These are phyloP conservation scores for Beris morrisii DNA, from an alignment of 2,888 invertebrate genomes.

Conservation along the genomic window DNA sequence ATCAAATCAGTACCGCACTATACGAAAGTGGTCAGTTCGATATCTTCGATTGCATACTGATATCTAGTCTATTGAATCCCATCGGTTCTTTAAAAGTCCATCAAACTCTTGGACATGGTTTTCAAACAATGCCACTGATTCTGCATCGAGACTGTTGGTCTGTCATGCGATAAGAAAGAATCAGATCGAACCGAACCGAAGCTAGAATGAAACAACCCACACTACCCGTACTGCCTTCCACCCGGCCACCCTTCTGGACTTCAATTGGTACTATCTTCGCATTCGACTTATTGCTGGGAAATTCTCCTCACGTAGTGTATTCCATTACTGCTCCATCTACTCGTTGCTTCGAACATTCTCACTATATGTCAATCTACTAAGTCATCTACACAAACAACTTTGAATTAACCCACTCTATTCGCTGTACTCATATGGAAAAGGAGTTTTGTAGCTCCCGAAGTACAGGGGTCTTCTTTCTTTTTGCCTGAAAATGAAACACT, in stretches of 20 bases:
- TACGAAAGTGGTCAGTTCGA: conserved; percentile 8
- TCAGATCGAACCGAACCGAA: too few relatives aligned
- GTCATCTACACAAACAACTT: conserved; percentile 23
- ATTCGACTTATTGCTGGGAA: too few relatives aligned
- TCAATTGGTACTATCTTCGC: too few relatives aligned
- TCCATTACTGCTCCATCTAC: conserved; percentile 8
- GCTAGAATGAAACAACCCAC: too few relatives aligned
- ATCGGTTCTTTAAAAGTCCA: conserved; percentile 5
- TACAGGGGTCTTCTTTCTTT: too few relatives aligned
- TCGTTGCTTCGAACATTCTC: conserved; percentile 6
- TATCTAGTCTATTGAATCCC: conserved; percentile 15
- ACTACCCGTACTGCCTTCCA: too few relatives aligned
- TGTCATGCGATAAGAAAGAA: too few relatives aligned
- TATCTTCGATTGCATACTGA: conserved; percentile 20
- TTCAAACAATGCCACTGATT: conserved; percentile 14
- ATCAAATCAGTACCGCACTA: conserved; percentile 22
- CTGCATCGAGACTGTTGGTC: too few relatives aligned
- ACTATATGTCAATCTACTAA: conserved; percentile 17
- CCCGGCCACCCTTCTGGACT: too few relatives aligned
- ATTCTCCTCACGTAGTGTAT: conserved; percentile 19
- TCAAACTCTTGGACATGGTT: conserved; percentile 15
- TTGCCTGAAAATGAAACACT: background rate
- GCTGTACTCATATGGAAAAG: background rate
- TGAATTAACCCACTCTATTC: conserved; percentile 4
- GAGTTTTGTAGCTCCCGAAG: too few relatives aligned